Evolutionary conservation across 2,888 invertebrate genomes (phyloP).

Genomic region (Chrysina gloriosa): DNA sequence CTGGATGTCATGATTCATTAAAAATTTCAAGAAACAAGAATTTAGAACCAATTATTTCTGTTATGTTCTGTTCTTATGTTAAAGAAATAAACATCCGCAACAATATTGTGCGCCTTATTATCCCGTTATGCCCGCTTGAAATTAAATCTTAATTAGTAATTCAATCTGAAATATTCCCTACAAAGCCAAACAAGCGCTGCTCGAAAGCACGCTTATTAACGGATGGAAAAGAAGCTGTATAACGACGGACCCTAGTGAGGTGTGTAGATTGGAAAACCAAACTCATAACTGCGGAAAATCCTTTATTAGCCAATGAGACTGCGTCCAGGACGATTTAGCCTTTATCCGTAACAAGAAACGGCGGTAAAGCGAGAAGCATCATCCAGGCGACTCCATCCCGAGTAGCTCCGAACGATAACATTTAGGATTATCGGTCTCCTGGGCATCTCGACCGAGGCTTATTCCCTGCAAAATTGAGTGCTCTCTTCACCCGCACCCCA

Average conservation of each 20-base stretch:
- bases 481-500: neutral
- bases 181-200: neutral
- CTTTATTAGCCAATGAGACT: conserved; percentile 21
- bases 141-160: conserved; percentile 15
- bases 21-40: too few relatives aligned
- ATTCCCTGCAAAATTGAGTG: conserved; percentile 27
- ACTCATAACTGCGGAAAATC: conserved; percentile 27
- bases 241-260: neutral
- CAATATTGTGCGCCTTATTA: too few relatives aligned
- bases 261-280: conserved; percentile 25
- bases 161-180: neutral
- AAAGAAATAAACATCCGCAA: too few relatives aligned
- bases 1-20: too few relatives aligned
- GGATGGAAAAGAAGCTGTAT: neutral
- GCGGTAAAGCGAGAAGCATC: neutral
- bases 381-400: neutral
- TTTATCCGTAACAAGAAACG: conserved; percentile 29
- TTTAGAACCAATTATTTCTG: too few relatives aligned
- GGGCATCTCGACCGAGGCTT: conserved; percentile 3
- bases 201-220: neutral
- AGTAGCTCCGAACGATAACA: conserved; percentile 25
- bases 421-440: conserved; percentile 32
- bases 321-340: conserved; percentile 18
- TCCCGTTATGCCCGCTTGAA: too few relatives aligned
- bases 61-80: too few relatives aligned